Conservation (phyloP, 2,888 invertebrate species). For the Lymantria monacha region DNA sequence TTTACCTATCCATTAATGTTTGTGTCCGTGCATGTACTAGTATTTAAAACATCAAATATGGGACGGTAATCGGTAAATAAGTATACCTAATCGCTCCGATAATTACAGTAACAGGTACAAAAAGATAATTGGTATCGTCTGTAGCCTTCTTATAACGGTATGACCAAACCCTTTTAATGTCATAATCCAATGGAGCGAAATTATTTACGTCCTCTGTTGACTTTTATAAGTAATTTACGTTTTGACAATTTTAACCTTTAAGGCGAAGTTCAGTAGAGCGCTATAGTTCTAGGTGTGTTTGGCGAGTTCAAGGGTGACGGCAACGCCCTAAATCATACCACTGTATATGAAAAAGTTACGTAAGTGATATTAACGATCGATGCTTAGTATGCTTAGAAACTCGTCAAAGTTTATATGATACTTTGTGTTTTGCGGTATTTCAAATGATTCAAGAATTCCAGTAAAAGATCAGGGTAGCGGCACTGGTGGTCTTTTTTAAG, state of each 20-base stretch:
- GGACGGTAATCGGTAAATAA: not conserved
- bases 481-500: too few species aligned
- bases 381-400: too few species aligned
- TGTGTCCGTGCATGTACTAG: too few species aligned
- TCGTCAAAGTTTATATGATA: not conserved
- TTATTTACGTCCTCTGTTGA: constrained; percentile 16
- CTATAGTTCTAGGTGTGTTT: constrained; percentile 26
- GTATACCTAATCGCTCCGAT: not conserved
- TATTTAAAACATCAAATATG: not conserved
- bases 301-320: constrained; percentile 34
- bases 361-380: too few species aligned
- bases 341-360: constrained; percentile 14
- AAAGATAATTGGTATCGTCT: constrained; percentile 1
- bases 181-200: constrained; percentile 19
- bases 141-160: constrained; percentile 6
- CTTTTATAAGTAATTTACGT: constrained; percentile 12
- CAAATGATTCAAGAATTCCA: too few species aligned
- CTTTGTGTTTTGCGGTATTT: not conserved
- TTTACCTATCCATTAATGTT: not conserved
- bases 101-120: not conserved
- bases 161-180: constrained; percentile 10
- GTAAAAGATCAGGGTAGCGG: too few species aligned
- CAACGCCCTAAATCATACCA: constrained; percentile 27
- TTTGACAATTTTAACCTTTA: constrained; percentile 24
- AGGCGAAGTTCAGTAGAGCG: constrained; percentile 13